These are phyloP conservation scores for Kuschelorhynchus macadamiae DNA, from an alignment of 2,888 invertebrate species.

Conservation along the genomic window DNA sequence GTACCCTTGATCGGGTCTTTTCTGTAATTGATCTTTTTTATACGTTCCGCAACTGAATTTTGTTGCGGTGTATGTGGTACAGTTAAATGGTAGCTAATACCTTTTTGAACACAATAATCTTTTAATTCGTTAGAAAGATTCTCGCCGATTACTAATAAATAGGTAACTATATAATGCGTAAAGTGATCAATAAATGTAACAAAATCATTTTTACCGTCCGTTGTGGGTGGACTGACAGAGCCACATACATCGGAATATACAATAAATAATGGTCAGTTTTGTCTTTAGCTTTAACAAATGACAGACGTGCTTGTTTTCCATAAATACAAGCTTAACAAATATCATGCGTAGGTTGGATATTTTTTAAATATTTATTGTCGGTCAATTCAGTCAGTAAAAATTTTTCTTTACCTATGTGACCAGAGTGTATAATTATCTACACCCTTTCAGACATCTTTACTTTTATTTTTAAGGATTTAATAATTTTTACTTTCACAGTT, in stretches of 20 bases:
- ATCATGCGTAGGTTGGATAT: no score
- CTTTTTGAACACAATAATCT: constrained; percentile 59
- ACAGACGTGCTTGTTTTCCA: no score
- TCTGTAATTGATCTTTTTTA: constrained; percentile 64
- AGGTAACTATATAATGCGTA: constrained; percentile 43
- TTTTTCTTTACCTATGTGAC: constrained; percentile 12
- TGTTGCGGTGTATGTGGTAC: constrained; percentile 64
- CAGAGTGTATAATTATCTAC: no score
- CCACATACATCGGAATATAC: constrained; percentile 30
- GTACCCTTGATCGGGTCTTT: constrained; percentile 62
- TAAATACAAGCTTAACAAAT: constrained; percentile 13
- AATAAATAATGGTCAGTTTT: constrained; percentile 42
- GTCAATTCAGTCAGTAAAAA: constrained; percentile 5
- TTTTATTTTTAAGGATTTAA: no score
- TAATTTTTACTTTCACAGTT: no score
- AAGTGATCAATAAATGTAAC: constrained; percentile 61
- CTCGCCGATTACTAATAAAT: constrained; percentile 52
- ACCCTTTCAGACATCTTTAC: no score
- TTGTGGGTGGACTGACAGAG: constrained; percentile 25
- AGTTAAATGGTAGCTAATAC: constrained; percentile 63
- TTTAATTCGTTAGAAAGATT: constrained; percentile 57
- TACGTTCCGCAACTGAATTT: constrained; percentile 58
- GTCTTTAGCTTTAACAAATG: constrained; percentile 15
- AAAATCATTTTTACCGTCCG: constrained; percentile 49
- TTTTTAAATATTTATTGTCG: constrained; percentile 3